A percentile compares a stretch with the other conserved stretches of the same genome.
phyloP scores from a whole-genome alignment of 2,113 vertebrate genomes.

The Genyomyrus donnyi region DNA sequence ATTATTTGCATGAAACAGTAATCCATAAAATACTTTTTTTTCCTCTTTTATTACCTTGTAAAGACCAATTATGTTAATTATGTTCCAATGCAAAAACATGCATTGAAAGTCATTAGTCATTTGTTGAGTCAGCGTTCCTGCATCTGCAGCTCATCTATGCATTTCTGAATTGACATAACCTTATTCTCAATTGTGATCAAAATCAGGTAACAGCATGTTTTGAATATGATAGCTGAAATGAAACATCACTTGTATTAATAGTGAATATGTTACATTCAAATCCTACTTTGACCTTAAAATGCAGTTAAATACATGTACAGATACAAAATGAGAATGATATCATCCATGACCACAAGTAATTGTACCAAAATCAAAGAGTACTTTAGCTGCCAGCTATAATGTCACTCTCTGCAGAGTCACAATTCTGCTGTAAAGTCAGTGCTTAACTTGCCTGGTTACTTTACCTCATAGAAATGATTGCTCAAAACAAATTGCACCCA shows the following conservation, averaged over 20 bases:
- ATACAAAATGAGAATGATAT: background rate
- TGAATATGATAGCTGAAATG: background rate
- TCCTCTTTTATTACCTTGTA: background rate
- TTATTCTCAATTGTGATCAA: background rate
- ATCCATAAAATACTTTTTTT: background rate
- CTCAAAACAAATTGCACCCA: background rate
- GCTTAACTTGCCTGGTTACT: background rate
- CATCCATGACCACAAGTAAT: background rate
- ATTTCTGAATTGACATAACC: background rate
- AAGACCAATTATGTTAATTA: background rate
- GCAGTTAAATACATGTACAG: background rate
- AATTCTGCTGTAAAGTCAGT: background rate
- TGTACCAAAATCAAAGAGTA: background rate
- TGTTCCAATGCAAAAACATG: background rate
- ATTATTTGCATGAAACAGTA: background rate
- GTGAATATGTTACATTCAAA: background rate
- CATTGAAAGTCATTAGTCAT: background rate
- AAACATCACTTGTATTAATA: background rate
- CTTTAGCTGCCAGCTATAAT: background rate
- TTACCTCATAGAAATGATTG: background rate
- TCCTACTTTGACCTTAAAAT: background rate
- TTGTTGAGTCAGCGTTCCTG: background rate
- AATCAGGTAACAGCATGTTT: background rate
- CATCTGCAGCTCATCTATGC: background rate
- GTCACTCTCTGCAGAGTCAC: background rate